Evolutionary conservation across 2,888 invertebrate genomes (phyloP), one percentile per base, ranked within the genome.

Genomic region (Caenorhabditis afra): DNA sequence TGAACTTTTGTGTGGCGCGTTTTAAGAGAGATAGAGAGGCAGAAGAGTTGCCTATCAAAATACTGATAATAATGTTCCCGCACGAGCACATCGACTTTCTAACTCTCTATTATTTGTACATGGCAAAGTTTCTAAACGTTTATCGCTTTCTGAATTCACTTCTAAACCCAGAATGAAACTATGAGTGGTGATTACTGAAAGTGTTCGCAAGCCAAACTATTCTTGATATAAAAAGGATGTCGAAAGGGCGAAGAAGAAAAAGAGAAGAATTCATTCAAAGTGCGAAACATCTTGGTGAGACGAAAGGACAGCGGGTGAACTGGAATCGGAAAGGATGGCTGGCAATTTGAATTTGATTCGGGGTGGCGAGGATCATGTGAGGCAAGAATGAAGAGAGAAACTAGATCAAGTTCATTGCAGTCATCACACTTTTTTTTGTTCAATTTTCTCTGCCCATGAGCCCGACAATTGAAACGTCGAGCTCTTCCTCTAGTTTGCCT

Each of bases 31-130:
- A 29, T 29, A 66, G 58, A 35, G 55, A 29, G n/a, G 3, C 49
- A 73, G 35, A 50, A 0, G 57, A 16, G 55, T 41, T 23, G 16
- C 37, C 22, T 58, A 70, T 70, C 61, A 73, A 73, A 73, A 73
- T 73, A 73, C 73, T 73, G 73, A 73, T 73, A 73, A 64, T 61
- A n/a, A 49, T 64, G 64, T 64, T 64, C 71, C 57, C 22, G 61
- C 39, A 71, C 23, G 47, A 49, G 8, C 44, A 64, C 39, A n/a
- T n/a, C 22, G 55, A 53, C 62, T 57, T 55, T 12, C 64, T 73
- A 41, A 64, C 18, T 58, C 50, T 58, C 58, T 64, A 52, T 62
- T 73, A 44, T 73, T 73, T 73, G 64, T 62, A 52, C 45, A 47
- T 7, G 29, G 4, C 4, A 29, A 29, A 29, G 37, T 49, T 29